Evolutionary conservation across 2,888 invertebrate genomes (phyloP), one percentile per base, ranked within the genome.

Genomic region (Pycnomerus fuliginosus): DNA sequence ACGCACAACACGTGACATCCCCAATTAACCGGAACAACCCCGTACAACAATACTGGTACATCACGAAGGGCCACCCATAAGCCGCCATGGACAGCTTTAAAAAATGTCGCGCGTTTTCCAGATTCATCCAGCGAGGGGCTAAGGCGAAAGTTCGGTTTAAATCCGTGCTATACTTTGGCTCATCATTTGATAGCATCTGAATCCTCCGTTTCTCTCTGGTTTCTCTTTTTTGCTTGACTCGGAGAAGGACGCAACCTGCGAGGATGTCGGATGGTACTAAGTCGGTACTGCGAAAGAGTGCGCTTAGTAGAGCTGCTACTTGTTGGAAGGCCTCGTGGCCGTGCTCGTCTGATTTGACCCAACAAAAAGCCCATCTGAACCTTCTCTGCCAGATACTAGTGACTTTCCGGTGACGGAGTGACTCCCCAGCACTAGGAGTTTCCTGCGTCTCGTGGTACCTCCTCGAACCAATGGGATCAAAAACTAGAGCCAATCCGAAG

Each of bases 1-100:
- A 87, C 28, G 79, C 73, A 63, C 88, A 88, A 64, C 87, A 88
- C 2, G 83, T 83, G 58, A 85, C 74, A 62, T 83, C 79, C 3
- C 77, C 75, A 16, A 84, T 76, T 39, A 92, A 72, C 53, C 83
- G 81, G 70, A 86, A 89, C 52, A 85, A 76, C 2, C 90, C 90
- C 1, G 85, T 84, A 48, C 82, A 82, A 48, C 84, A 82, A 65
- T 90, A 83, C 17, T 83, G 76, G 66, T 88, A 89, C 62, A 91
- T 73, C 45, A 88, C 89, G 60, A 89, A 85, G 1, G 91, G 86
- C 91, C 92, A 93, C 0, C 93, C 90, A 66, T 94, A 94, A 3
- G 87, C 84, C 3, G 88, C 88, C 67, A 89, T 82, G 0, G 92
- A 89, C 56, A 88, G 78, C 64, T 85, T 80, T 61, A 92, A 75